These are phyloP conservation scores for Xylophagus ater DNA, from an alignment of 2,888 invertebrate genomes.

Conservation along the genomic window DNA sequence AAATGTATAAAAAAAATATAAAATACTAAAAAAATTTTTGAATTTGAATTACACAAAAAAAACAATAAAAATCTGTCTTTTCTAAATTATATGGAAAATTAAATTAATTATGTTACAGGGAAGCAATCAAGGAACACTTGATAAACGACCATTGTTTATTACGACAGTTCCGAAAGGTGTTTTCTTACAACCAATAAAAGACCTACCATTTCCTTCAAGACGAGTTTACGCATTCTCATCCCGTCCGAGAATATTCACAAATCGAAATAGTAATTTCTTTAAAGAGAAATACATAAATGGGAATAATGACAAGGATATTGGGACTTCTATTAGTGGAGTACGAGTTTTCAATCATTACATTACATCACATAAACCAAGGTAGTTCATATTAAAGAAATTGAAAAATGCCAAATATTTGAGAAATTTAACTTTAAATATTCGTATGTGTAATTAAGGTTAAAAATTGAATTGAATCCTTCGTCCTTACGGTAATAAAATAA, in stretches of 20 bases:
- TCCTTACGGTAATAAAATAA: no score
- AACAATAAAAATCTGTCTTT: neutral
- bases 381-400: no score
- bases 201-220: constrained; percentile 31
- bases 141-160: constrained; percentile 54
- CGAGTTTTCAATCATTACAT: constrained; percentile 6
- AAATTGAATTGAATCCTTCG: no score
- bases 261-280: constrained; percentile 6
- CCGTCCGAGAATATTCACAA: constrained; percentile 41
- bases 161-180: constrained; percentile 71
- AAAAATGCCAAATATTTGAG: no score
- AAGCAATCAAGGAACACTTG: constrained; percentile 23
- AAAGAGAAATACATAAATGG: constrained; percentile 8
- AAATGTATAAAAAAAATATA: constrained; percentile 18
- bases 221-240: constrained; percentile 56
- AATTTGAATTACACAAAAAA: neutral
- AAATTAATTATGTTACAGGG: constrained; percentile 28
- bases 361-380: constrained; percentile 1
- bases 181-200: constrained; percentile 66
- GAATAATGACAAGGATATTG: constrained; percentile 12
- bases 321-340: constrained; percentile 11
- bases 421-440: no score
- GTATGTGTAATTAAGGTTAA: no score
- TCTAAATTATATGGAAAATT: constrained; percentile 34
- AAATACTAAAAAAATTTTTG: neutral